phyloP scores from a whole-genome alignment of 1,140 invertebrate species.

The Mycetomoellerius zeteki region DNA sequence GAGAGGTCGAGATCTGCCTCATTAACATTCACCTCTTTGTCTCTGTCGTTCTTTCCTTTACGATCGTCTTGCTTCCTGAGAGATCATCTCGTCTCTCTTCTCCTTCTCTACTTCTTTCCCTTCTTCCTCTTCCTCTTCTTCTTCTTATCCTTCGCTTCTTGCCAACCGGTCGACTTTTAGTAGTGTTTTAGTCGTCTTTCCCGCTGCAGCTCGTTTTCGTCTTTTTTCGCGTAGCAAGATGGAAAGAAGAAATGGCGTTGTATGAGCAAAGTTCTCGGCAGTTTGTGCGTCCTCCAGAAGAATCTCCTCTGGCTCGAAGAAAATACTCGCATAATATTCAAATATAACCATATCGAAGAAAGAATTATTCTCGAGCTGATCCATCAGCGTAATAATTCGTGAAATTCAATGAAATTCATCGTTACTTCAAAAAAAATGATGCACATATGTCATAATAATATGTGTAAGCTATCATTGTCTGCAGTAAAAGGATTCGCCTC shows the following conservation, averaged over 20 bases:
- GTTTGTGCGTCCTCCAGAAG: conserved; percentile 38
- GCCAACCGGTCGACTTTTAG: conserved; percentile 67
- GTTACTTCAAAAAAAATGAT: background rate
- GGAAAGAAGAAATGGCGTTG: conserved; percentile 60
- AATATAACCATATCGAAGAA: conserved; percentile 10
- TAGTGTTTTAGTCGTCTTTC: conserved; percentile 56
- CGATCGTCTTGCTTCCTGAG: conserved; percentile 67
- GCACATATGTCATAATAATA: background rate
- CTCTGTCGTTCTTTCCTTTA: conserved; percentile 71
- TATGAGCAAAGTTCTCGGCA: conserved; percentile 45
- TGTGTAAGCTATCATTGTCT: background rate
- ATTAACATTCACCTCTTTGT: conserved; percentile 76
- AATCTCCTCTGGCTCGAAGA: background rate
- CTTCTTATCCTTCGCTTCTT: conserved; percentile 37
- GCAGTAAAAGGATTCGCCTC: background rate
- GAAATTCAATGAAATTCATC: background rate
- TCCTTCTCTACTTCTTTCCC: conserved; percentile 24
- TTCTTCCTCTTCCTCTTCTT: background rate
- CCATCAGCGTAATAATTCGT: background rate
- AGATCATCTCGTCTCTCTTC: conserved; percentile 57
- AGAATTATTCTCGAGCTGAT: background rate
- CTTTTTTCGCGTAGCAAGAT: conserved; percentile 18
- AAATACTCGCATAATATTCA: background rate
- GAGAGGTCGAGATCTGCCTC: conserved; percentile 71
- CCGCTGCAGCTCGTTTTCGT: conserved; percentile 41